Base-by-base conservation (phyloP, 2,797 vertebrate species). In the Diglossa cyanea region DNA sequence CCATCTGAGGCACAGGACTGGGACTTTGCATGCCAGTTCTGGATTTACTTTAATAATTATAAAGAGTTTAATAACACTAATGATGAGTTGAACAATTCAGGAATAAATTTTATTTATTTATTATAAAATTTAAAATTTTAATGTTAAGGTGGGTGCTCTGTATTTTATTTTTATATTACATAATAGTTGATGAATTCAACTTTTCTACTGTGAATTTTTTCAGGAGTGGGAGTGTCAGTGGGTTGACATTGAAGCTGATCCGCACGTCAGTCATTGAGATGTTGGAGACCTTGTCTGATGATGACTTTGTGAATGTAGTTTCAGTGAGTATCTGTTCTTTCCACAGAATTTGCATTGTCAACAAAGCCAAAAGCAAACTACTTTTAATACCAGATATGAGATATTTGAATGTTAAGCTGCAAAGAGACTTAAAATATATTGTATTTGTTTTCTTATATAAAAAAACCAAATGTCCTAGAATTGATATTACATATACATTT, bases 221-320 rank as follows among this genome's bases (percentile, higher is more conserved):
- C 78, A 99, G 99, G 97, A 99, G 99, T 1, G 99, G 99, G 20
- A 99, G 99, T 66, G 99, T 99, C 82, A 99, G 99, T 66, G 99
- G 99, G 48, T 84, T 99, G 96, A 99, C 99, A 3, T 95, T 99
- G 86, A 99, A 99, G 96, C 97, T 99, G 90, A 99, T 99, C 97
- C 98, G 99, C 75, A 99, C 99, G 0, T 99, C 99, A 0, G 99
- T 99, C 97, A 98, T 98, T 5, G 99, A 99, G 97, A 99, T 99
- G 99, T 96, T 99, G 90, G 99, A 99, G 96, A 99, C 99, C 6
- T 98, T 99, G 94, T 99, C 99, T 9, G 99, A 99, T 7, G 99
- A 99, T 15, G 99, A 99, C 96, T 99, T 99, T 61, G 99, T 99
- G 96, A 99, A 99, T 65, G 99, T 99, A n/a, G 99, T 99, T 96